phyloP scores from a whole-genome alignment of 2,113 vertebrate species.

The Spheniscus mendiculus region DNA sequence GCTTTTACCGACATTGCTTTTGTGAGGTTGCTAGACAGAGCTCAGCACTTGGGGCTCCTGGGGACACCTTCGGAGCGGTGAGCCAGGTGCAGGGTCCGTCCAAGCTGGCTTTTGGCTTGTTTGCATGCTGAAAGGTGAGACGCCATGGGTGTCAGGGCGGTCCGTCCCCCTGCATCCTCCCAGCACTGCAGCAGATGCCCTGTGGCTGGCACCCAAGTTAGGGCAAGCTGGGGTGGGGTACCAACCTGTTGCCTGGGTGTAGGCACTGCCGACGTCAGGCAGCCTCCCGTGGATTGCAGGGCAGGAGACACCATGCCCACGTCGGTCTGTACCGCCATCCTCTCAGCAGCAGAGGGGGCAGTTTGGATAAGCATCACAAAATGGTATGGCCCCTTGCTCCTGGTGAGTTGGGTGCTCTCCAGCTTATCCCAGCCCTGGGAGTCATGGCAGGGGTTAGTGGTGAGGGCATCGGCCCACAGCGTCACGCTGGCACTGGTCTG shows the following conservation, averaged over 20 bases:
- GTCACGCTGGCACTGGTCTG: background rate
- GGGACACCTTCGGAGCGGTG: background rate
- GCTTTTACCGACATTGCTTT: constrained; percentile 1
- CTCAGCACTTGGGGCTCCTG: background rate
- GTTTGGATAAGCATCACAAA: background rate
- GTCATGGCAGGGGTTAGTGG: fast-evolving
- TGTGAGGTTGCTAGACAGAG: background rate
- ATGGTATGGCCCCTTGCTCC: background rate
- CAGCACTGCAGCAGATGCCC: background rate
- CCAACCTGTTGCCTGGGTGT: background rate
- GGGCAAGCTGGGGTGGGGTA: background rate
- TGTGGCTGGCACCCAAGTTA: background rate
- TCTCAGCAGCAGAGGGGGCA: background rate
- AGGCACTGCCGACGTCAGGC: background rate
- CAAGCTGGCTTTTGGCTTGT: background rate
- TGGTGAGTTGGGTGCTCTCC: background rate
- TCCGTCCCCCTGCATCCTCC: background rate
- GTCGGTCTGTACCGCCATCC: fast-evolving
- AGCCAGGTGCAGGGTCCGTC: background rate
- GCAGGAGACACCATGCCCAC: background rate
- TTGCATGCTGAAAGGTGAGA: background rate
- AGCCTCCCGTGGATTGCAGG: background rate
- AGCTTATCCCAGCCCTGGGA: background rate
- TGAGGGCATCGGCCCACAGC: background rate
- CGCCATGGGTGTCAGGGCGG: background rate